A percentile compares a stretch with the other conserved stretches of the same genome.
Conservation (phyloP, 2,888 invertebrate genomes). For the Diaperis boleti region DNA sequence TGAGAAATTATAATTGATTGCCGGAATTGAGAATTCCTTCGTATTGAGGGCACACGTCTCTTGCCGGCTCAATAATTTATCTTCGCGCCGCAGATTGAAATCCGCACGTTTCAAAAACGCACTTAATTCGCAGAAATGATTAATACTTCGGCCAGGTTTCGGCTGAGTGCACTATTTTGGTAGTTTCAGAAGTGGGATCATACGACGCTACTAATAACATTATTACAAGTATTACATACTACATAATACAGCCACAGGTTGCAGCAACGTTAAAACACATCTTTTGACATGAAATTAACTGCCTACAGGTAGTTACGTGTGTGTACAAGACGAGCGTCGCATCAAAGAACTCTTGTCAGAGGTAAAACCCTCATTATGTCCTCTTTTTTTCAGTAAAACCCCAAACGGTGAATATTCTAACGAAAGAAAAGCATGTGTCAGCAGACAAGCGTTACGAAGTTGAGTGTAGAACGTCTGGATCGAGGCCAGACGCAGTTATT, state of each 20-base stretch:
- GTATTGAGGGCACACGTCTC: constrained; percentile 24
- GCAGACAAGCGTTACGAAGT: constrained; percentile 89
- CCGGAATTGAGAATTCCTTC: constrained; percentile 41
- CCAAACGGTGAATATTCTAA: constrained; percentile 83
- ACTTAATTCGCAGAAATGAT: constrained; percentile 40
- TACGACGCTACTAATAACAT: too few species aligned
- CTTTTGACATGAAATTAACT: neutral
- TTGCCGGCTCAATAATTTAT: constrained; percentile 37
- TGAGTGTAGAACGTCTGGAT: constrained; percentile 88
- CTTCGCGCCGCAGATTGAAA: constrained; percentile 25
- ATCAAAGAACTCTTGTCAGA: constrained; percentile 29
- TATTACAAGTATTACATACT: too few species aligned
- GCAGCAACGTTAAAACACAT: constrained; percentile 6
- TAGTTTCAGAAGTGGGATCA: too few species aligned
- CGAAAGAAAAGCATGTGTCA: constrained; percentile 85
- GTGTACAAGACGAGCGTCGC: constrained; percentile 14
- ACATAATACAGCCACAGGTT: too few species aligned
- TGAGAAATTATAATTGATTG: constrained; percentile 52
- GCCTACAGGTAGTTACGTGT: constrained; percentile 7
- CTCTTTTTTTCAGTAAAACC: constrained; percentile 82
- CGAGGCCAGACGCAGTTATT: constrained; percentile 86
- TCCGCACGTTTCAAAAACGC: constrained; percentile 20
- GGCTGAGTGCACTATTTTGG: too few species aligned
- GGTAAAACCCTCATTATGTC: constrained; percentile 32
- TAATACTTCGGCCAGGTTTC: too few species aligned